Base-by-base conservation (phyloP, 1,140 invertebrate species). In the Drosophila ohnishii region DNA sequence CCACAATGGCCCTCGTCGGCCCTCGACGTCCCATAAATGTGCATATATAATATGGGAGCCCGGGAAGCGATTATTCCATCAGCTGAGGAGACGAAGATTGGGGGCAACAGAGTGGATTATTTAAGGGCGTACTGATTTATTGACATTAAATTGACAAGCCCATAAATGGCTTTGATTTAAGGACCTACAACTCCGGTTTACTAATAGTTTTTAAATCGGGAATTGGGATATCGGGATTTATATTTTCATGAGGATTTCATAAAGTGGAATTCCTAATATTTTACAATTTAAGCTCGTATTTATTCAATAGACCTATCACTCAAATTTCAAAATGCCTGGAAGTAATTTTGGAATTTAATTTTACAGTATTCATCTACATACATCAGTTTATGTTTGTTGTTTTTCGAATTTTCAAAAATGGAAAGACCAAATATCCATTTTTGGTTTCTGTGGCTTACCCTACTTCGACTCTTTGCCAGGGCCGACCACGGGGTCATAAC, bases 401-500 rank as follows among this genome's bases (percentile, higher is more conserved):
- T 39, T 32, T 16, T n/a, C 16, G 5, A 28, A 5, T n/a, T 35
- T 2, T 5, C 25, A 22, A 10, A 35, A 34, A 40, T 10, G 25
- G 11, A 5, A 25, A 64, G 16, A 19, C 2, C 8, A 8, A 35
- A 35, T 30, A 71, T 71, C 65, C n/a, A 40, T 14, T 25, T 58
- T 19, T 13, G 16, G 45, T 13, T 19, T 57, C 14, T 58, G 40
- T 6, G 34, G 40, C 6, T 47, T 22, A 10, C 14, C 22, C 13
- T 48, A 32, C 10, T 45, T 10, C 5, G 22, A 5, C 9, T 13
- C 5, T 1, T 19, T 4, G 11, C 10, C 19, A 14, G 14, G 19
- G 66, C 53, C 0, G 37, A 16, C 0, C 78, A 56, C 6, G 78
- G 81, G 3, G 67, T 56, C 28, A 42, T 85, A 2, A 19, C 40